Base-by-base conservation (phyloP, 2,113 vertebrate genomes). In the Oryzias celebensis region DNA sequence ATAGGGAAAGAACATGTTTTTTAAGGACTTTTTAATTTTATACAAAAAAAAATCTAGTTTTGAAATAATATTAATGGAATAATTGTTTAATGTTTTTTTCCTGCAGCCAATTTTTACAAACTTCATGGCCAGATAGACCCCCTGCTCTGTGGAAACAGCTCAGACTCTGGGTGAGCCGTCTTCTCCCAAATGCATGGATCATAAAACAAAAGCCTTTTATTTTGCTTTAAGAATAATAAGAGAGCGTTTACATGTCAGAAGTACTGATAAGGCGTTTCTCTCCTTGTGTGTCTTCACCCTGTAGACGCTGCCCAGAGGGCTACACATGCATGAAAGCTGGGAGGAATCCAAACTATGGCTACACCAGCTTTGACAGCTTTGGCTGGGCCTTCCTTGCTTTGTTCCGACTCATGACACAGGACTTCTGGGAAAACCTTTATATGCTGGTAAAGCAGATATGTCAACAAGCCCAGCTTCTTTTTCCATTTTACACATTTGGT, bases 331-430 rank as follows among this genome's bases (percentile, higher is more conserved):
- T 98, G 95, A 98, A 98, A 80, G 97, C 97, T 47, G 97, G 97
- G 68, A 91, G 93, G 86, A 99, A 99, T 89, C 96, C 97, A 58
- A 98, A 99, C 91, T 99, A 98, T 0, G 96, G 95, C 45, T 99
- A 98, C 88, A 99, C 97, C 3, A 99, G 97, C 91, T 99, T 98
- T 17, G 97, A 98, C 86, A 97, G 95, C 50, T 98, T 99, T 65
- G 96, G 96, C 89, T 99, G 97, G 97, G 97, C 97, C 75, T 99
- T 99, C 58, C 92, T 99, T 80, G 94, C 97, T 81, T 90, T 99
- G 5, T 99, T 99, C 90, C 94, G 97, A 84, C 97, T 99, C 88
- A 99, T 99, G 97, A 99, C 97, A 85, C 97, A 99, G 92, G 97
- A 99, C 83, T 99, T 95, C 31, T 99, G 97, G 97, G 97, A 99